Conservation (phyloP, 2,113 vertebrate genomes). For the Brachyhypopomus occidentalis region DNA sequence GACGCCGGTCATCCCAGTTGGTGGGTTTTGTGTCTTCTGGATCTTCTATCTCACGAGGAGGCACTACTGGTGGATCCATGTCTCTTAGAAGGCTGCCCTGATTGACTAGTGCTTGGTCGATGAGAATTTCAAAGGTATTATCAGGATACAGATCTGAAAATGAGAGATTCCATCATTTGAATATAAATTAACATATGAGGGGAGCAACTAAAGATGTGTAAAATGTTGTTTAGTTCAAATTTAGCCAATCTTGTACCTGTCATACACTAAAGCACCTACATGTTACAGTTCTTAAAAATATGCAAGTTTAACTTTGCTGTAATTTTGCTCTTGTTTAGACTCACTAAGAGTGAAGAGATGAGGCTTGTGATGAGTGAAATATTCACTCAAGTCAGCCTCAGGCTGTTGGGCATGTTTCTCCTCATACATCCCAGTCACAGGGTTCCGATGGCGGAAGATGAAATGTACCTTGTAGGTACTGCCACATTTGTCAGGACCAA, state of each 20-base stretch:
- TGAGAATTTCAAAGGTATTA: slow-evolving; percentile 60
- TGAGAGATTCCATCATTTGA: background rate
- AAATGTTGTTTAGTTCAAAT: background rate
- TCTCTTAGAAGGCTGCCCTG: slow-evolving; percentile 59
- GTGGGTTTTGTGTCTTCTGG: slow-evolving; percentile 47
- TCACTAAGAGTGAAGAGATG: slow-evolving; percentile 64
- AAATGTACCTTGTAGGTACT: slow-evolving; percentile 58
- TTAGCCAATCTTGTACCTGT: too few species aligned
- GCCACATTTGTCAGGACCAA: slow-evolving; percentile 66
- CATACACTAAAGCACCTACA: too few species aligned
- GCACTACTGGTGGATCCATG: slow-evolving; percentile 47
- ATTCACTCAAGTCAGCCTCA: slow-evolving; percentile 55
- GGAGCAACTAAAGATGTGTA: background rate
- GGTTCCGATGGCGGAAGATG: slow-evolving; percentile 57
- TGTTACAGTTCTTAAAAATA: too few species aligned
- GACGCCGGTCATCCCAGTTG: slow-evolving; percentile 52
- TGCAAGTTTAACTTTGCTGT: background rate
- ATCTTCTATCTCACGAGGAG: slow-evolving; percentile 50
- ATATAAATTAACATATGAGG: background rate
- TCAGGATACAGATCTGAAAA: slow-evolving; percentile 60
- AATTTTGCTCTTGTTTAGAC: slow-evolving; percentile 21
- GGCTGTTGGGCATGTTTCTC: slow-evolving; percentile 60
- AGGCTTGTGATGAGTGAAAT: slow-evolving; percentile 54
- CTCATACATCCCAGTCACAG: slow-evolving; percentile 52
- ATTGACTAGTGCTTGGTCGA: slow-evolving; percentile 58